Base-by-base conservation (phyloP, 2,888 invertebrate species). In the Pachydiplax longipennis region DNA sequence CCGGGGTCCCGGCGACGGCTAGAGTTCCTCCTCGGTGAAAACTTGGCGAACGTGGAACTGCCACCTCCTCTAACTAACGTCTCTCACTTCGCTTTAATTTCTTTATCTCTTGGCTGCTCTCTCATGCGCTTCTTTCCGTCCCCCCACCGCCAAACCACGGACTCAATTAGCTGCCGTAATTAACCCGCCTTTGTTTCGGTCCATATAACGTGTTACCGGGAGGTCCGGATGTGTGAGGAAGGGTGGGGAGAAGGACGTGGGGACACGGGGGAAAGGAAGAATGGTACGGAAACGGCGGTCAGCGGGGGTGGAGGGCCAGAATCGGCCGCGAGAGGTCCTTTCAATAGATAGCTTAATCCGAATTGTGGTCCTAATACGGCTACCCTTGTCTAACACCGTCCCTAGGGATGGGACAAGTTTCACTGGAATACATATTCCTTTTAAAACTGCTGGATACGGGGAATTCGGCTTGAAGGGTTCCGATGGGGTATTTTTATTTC, bases 151-250 rank as follows among this genome's bases (percentile, higher is more conserved):
- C 61, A 61, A 87, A 65, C 87, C 87, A 37, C 87, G 12, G 87
- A 87, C 87, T 87, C 87, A 87, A 87, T 87, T 87, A 87, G 87
- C 87, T 87, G 37, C 65, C 61, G 87, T 87, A 87, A 87, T 87
- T 87, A 87, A 87, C 87, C 61, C 65, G 87, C 87, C 87, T 87
- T 87, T 87, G 87, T 87, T 65, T 87, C 87, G 87, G 58, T 87
- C 87, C 87, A 87, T 87, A 87, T 87, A 87, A 87, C 87, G 87
- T 87, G 87, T 65, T 87, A 87, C 87, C 61, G 31, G 61, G 87
- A 61, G 87, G 37, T 37, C 87, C 87, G 87, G 87, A 87, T 87
- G 61, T 65, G 87, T 40, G 58, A 35, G 31, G 82, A 25, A 12
- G 48, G n/a, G 48, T 22, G 44, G 10, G 82, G n/a, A 44, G 82